Base-by-base conservation (phyloP, 2,888 invertebrate species). In the Cheilosia vulpina region DNA sequence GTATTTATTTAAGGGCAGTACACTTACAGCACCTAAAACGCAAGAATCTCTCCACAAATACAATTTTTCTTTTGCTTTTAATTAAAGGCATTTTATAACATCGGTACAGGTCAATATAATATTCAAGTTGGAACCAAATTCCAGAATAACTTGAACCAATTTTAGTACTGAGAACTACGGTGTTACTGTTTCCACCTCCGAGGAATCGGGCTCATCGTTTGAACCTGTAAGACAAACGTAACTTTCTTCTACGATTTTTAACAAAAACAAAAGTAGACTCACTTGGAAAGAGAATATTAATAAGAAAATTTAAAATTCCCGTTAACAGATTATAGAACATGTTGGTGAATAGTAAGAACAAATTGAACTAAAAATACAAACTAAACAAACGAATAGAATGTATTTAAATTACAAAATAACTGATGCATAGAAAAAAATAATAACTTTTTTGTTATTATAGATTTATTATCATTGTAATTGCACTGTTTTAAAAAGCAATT, bases 151-250 rank as follows among this genome's bases (percentile, higher is more conserved):
- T n/a, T 17, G n/a, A 17, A 17, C 45, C 45, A 19, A n/a, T 9
- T 17, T 45, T 2, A 3, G 45, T 17, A 17, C 24, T 34, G n/a
- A n/a, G 15, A 15, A 7, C 19, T 21, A 21, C 43, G 15, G 1
- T 38, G 79, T 58, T 17, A 84, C 69, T 4, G 80, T 80, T 80
- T 84, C 84, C 45, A 84, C 84, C 38, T 84, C 84, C 41, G 84
- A 80, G 0, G 84, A 84, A 53, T 84, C 84, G 4, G 84, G 80
- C 3, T 84, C 84, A 80, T 84, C 80, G 19, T 43, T 65, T 11
- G 71, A 27, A 53, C 80, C 84, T 84, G 19, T 4, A 58, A 76
- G 41, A 47, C 13, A 63, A 31, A 45, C 2, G n/a, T n/a, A n/a
- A n/a, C n/a, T n/a, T n/a, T 13, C 17, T 17, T 17, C 45, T 0